Evolutionary conservation across 2,113 vertebrate species (phyloP), one percentile per base, ranked within the genome.

Genomic region (Stegastes partitus): DNA sequence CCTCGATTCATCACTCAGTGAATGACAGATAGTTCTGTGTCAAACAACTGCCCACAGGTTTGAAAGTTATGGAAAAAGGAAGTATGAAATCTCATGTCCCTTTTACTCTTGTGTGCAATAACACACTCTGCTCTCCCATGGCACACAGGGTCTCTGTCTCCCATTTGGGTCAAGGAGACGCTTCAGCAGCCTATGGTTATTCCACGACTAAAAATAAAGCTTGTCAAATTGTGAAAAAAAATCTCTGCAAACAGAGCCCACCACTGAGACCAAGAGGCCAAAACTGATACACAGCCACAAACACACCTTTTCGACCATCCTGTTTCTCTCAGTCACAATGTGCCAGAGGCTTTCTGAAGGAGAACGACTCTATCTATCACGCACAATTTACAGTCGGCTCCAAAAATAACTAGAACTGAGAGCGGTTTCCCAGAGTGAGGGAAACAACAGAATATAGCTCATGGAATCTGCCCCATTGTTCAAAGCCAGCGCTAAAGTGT

Each of bases 391-490:
- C 54, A 75, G 80, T 76, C 59, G 1, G 19, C 44, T 75, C 76
- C 87, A 77, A 92, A 90, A 92, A 92, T 92, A 93, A 80, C 87
- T 70, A 25, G 47, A 77, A 81, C 67, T 31, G 21, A 73, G 75
- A 74, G 72, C 74, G 11, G 68, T 88, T 92, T 91, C 87, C 85
- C 88, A 77, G 79, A 88, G 86, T 16, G 51, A 86, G 76, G 86
- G 87, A 88, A 93, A 92, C 91, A 92, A 89, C 88, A 72, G 87
- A 88, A 82, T 81, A 79, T 58, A 82, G 87, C 75, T 85, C 84
- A 90, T 92, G 92, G 92, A 93, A 92, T 93, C 87, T 91, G 89
- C 86, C 64, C 89, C 63, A 94, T 92, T 93, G 93, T 93, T 92
- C 66, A 26, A 77, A 85, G 82, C 82, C 83, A 85, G 73, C 53